Evolutionary conservation across 2,113 vertebrate genomes (phyloP), one percentile per base, ranked within the genome.

Genomic region (Arenaria interpres): DNA sequence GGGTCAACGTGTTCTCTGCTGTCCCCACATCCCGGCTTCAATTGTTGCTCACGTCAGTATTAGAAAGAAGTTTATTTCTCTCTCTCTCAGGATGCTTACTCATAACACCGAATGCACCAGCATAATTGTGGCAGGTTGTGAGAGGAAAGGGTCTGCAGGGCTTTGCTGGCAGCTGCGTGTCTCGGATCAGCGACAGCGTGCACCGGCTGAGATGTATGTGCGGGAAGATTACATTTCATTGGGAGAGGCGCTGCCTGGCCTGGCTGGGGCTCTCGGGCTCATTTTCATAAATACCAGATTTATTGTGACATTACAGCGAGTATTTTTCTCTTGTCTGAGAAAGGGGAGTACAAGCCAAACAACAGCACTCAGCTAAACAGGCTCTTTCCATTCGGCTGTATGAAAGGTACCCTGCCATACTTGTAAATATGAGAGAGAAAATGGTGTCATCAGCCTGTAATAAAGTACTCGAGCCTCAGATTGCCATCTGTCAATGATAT

Each of bases 401-500:
- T 60, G 56, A 85, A 95, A 92, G 75, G 79, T 95, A 85, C 59
- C 67, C 78, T 80, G 75, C 75, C 74, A 80, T 46, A 78, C 91
- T 86, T 90, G 91, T 90, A 96, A 93, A 84, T 67, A 90, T 4
- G 84, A 81, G 75, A 85, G 82, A 93, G 89, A 96, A 97, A 89
- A 95, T 68, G 74, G 94, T 97, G 76, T 78, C 90, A 89, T 96
- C 93, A 92, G 83, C 66, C 85, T 86, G 85, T 88, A 95, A 94
- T 94, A 92, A 90, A 95, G 53, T 72, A 59, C 88, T 83, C 14
- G 7, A 90, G 82, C 24, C 84, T 92, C 77, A 93, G 91, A 94
- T 87, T 95, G 81, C 97, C 85, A 89, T 92, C 93, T 97, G 93
- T 93, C 93, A 92, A 96, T 88, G 96, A 95, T 79, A 96, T 95